Evolutionary conservation across 2,113 vertebrate species (phyloP), one percentile per base, ranked within the genome.

Genomic region (Oxygymnocypris stewartii): DNA sequence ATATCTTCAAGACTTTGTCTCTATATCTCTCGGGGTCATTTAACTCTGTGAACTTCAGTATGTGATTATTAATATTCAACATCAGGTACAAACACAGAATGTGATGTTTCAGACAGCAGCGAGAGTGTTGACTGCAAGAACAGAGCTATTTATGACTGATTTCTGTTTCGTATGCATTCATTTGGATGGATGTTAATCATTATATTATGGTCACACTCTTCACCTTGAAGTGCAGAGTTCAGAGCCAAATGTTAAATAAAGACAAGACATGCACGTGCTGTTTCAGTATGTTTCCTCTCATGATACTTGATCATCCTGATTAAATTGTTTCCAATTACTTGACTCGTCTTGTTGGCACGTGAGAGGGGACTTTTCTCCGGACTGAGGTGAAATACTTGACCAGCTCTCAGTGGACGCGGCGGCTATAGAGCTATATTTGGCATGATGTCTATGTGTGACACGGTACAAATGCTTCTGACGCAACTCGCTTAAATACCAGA

Each of bases 381-480:
- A 63, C 67, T 78, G 78, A 78, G 12, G 74, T 73, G 89, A 82
- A 61, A 78, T 82, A 81, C 89, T 82, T 75, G 23, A 82, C 85
- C 79, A 79, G 84, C 73, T 90, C 67, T 8, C 67, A 79, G 59
- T 76, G 49, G 86, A 86, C 85, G 86, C 86, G 85, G n/a, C n/a
- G n/a, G 44, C 65, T 84, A 31, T 61, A 42, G 71, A 4, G 25
- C 92, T 93, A 94, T 92, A 92, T 93, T 94, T 93, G 91, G 92
- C 82, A 20, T 51, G 11, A 86, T 73, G 65, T 28, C 65, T 59
- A 49, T 57, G 37, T 82, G 86, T 74, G 40, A 57, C 86, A 90
- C 74, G 71, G 93, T 90, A 93, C 86, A 14, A 86, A 92, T 91
- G 87, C 90, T 90, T 90, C 90, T 92, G 88, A 93, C 91, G 93